Evolutionary conservation across 2,797 vertebrate species (phyloP).

Genomic region (Emys orbicularis): DNA sequence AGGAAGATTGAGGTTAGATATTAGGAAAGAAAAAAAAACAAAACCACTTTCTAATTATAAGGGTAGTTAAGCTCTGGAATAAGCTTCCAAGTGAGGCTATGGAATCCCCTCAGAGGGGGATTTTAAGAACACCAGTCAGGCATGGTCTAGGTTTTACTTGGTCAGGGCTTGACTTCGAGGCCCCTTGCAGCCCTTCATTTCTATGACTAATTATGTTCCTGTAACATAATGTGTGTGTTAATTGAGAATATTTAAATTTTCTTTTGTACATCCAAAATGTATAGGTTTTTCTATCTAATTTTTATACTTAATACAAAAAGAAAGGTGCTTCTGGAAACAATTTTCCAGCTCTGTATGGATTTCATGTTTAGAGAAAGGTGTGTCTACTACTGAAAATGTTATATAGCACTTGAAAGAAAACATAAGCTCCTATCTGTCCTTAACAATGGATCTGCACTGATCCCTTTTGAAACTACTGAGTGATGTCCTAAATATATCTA

Average conservation of each 20-base stretch:
- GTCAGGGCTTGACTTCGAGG: neutral
- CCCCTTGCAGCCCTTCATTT: neutral
- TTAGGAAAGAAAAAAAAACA: no score
- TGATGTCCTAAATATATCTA: slow-evolving; percentile 34
- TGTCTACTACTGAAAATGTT: slow-evolving; percentile 67
- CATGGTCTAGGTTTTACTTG: neutral
- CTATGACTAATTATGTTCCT: slow-evolving; percentile 1
- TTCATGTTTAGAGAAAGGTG: slow-evolving; percentile 27
- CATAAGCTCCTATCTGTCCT: neutral
- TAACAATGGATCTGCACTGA: slow-evolving; percentile 38
- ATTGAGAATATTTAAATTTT: slow-evolving; percentile 2
- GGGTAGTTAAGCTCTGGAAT: neutral
- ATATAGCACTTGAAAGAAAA: slow-evolving; percentile 72
- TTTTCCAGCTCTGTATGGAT: neutral
- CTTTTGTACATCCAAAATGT: slow-evolving; percentile 46
- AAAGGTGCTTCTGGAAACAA: slow-evolving; percentile 48
- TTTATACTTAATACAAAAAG: slow-evolving; percentile 58
- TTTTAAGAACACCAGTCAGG: neutral
- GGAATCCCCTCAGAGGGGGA: neutral
- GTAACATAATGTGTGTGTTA: slow-evolving; percentile 61
- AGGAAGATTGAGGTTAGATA: neutral
- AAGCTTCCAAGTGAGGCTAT: neutral
- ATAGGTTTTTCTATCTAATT: slow-evolving; percentile 29
- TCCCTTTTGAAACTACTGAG: slow-evolving; percentile 80
- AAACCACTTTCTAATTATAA: neutral